Percentiles rank a stretch among this genome's conserved stretches.
phyloP scores from a whole-genome alignment of 2,113 vertebrate species.

The Thunnus maccoyii region DNA sequence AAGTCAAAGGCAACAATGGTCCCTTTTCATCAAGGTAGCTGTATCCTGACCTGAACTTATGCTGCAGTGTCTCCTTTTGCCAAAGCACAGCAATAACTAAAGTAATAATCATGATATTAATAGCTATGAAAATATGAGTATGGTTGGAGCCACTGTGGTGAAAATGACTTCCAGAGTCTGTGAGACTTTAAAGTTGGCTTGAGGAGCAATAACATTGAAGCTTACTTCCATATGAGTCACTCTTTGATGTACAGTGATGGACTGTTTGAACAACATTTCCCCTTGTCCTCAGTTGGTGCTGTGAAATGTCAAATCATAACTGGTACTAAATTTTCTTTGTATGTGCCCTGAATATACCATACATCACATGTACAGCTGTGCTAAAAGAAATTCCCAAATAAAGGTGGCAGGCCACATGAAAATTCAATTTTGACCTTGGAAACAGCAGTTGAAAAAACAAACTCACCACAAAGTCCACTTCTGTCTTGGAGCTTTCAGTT shows the following conservation, averaged over 20 bases:
- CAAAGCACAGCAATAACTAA: slow-evolving; percentile 60
- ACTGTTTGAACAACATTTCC: slow-evolving; percentile 55
- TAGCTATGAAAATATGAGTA: slow-evolving; percentile 71
- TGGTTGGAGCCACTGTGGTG: slow-evolving; percentile 57
- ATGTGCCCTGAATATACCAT: background rate
- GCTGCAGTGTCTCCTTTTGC: slow-evolving; percentile 37
- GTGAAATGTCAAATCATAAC: slow-evolving; percentile 44
- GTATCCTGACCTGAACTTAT: slow-evolving; percentile 77
- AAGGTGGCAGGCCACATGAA: background rate
- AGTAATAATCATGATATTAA: slow-evolving; percentile 75
- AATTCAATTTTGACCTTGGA: background rate
- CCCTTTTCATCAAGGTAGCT: slow-evolving; percentile 68
- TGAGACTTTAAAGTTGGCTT: slow-evolving; percentile 59
- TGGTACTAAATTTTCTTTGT: background rate
- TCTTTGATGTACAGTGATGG: slow-evolving; percentile 58
- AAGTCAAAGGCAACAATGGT: slow-evolving; percentile 67
- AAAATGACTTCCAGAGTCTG: slow-evolving; percentile 76
- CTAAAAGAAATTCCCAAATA: background rate
- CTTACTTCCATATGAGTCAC: slow-evolving; percentile 46
- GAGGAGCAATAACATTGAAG: slow-evolving; percentile 52
- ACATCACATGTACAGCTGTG: background rate
- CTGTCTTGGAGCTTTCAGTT: background rate
- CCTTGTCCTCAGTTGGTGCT: slow-evolving; percentile 31
- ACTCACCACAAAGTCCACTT: background rate
- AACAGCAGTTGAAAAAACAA: slow-evolving; percentile 3